Evolutionary conservation across 2,797 vertebrate genomes (phyloP).

Genomic region (Platalea minor): DNA sequence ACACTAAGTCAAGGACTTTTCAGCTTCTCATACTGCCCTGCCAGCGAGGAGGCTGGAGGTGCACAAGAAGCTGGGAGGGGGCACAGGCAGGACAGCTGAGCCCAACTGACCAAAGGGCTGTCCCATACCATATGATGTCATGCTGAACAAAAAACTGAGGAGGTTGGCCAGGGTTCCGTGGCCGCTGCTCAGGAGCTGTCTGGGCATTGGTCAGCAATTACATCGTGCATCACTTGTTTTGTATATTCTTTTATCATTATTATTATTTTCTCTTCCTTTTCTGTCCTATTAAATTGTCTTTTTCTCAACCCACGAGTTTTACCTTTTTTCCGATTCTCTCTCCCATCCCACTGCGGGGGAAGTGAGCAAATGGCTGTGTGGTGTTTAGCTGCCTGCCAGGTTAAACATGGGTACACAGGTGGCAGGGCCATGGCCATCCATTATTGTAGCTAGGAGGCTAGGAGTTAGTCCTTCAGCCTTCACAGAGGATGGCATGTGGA

Average conservation of each 20-base stretch:
- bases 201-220: neutral
- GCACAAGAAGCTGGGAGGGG: too few species aligned
- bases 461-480: neutral
- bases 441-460: neutral
- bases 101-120: too few species aligned
- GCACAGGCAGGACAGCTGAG: too few species aligned
- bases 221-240: neutral
- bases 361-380: neutral
- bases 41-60: neutral
- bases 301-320: neutral
- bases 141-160: too few species aligned
- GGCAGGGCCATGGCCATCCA: neutral
- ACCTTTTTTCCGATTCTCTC: neutral
- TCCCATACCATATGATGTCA: too few species aligned
- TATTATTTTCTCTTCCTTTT: neutral
- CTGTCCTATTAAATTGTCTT: neutral
- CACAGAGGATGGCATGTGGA: fast-evolving
- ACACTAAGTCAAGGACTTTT: neutral
- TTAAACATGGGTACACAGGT: neutral
- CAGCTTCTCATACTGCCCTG: neutral
- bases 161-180: too few species aligned
- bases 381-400: neutral
- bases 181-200: neutral
- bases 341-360: neutral
- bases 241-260: neutral